Evolutionary conservation across 1,140 invertebrate species (phyloP).

Genomic region (Trissolcus basalis): DNA sequence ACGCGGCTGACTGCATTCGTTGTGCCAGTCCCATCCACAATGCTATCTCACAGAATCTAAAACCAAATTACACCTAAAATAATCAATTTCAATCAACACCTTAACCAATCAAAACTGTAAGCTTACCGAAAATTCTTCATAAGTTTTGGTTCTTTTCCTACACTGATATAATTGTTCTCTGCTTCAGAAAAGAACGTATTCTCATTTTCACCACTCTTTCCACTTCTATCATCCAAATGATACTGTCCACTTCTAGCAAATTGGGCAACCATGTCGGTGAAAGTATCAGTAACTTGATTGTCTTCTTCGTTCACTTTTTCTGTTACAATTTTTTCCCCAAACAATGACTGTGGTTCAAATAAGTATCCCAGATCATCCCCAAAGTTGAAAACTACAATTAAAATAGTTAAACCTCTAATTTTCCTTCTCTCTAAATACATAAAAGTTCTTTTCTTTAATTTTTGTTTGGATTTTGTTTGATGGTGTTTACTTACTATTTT

Average conservation of each 20-base stretch:
- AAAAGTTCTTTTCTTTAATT: constrained; percentile 17
- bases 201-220: constrained; percentile 1
- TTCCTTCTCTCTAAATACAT: constrained; percentile 16
- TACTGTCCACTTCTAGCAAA: constrained; percentile 78
- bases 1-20: constrained; percentile 75
- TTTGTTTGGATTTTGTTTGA: no score
- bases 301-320: constrained; percentile 76
- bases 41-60: constrained; percentile 78
- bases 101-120: no score
- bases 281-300: constrained; percentile 78
- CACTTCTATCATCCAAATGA: constrained; percentile 16
- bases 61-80: constrained; percentile 6
- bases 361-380: constrained; percentile 83
- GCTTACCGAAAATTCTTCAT: constrained; percentile 77
- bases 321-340: constrained; percentile 75
- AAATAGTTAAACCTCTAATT: constrained; percentile 23
- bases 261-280: constrained; percentile 80
- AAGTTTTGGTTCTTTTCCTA: constrained; percentile 73
- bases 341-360: constrained; percentile 79
- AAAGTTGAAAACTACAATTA: constrained; percentile 71
- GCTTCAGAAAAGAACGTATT: constrained; percentile 60
- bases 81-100: not conserved
- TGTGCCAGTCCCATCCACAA: constrained; percentile 78
- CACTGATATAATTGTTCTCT: constrained; percentile 77
- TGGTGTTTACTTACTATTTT: no score